Evolutionary conservation across 2,113 vertebrate species (phyloP), one percentile per base, ranked within the genome.

Genomic region (Embiotoca jacksoni): DNA sequence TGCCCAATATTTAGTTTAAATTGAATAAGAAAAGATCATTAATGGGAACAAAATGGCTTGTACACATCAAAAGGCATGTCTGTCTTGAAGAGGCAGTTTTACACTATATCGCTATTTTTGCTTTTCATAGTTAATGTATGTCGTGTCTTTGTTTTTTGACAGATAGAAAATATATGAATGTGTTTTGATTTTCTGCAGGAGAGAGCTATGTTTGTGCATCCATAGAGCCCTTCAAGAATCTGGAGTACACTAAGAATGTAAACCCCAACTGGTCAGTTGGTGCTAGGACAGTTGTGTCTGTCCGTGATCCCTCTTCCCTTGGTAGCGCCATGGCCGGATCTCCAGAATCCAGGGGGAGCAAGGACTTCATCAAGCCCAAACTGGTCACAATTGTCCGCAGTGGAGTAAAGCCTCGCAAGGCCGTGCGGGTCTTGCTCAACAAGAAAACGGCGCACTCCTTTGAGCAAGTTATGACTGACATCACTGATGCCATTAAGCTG

Each of bases 381-480:
- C 94, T 99, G 91, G 97, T 99, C 87, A 99, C 98, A 47, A 98
- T 99, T 80, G 96, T 99, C 87, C 94, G 98, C 74, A 99, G 98
- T 0, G 98, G 98, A 30, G 98, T 99, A 77, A 99, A 99, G 82
- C 98, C 98, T 3, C 95, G 98, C 39, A 99, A 98, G 67, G 98
- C 98, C 2, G 95, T 98, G 36, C 94, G 98, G 52, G 93, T 99
- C 86, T 94, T 99, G 83, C 97, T 99, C 67, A 99, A 99, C 94
- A 99, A 98, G 95, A 99, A 99, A 87, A 99, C 98, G 0, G 97
- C 97, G 1, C 97, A 99, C 87, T 98, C 97, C 0, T 99, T 99
- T 72, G 97, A 99, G 79, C 98, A 99, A 83, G 98, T 99, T 69
- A 96, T 99, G 91, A 97, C 95, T 6, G 98, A 99, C 83, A 96